phyloP scores from a whole-genome alignment of 2,797 vertebrate genomes.

The Cryptoprocta ferox region DNA sequence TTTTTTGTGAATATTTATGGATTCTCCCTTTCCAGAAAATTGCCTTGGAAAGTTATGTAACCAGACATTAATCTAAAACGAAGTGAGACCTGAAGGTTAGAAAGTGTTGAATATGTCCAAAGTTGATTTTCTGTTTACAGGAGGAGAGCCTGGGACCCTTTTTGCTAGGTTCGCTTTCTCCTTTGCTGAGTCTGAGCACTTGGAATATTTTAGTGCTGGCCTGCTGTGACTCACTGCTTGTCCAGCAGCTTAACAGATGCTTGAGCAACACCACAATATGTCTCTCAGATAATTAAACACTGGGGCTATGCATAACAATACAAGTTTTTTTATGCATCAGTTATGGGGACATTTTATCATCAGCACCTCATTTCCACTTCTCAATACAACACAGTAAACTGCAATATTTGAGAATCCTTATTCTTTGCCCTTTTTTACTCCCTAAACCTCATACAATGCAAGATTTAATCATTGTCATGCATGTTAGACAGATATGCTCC shows the following conservation, averaged over 20 bases:
- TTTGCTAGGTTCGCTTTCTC: constrained; percentile 59
- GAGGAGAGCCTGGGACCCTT: neutral
- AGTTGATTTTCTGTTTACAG: constrained; percentile 38
- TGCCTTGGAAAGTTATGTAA: constrained; percentile 53
- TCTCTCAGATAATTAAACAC: constrained; percentile 67
- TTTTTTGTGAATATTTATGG: constrained; percentile 59
- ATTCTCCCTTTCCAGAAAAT: constrained; percentile 30
- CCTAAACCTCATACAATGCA: constrained; percentile 39
- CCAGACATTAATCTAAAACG: constrained; percentile 39
- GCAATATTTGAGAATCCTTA: constrained; percentile 19
- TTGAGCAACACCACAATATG: constrained; percentile 34
- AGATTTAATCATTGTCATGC: neutral
- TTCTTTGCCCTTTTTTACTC: constrained; percentile 22
- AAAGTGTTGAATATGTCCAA: constrained; percentile 54
- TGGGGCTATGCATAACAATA: constrained; percentile 9
- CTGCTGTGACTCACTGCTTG: constrained; percentile 62
- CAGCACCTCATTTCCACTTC: constrained; percentile 41
- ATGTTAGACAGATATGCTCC: constrained; percentile 17
- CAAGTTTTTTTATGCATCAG: constrained; percentile 45
- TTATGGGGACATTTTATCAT: constrained; percentile 47
- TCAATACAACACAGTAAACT: constrained; percentile 50
- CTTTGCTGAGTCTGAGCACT: constrained; percentile 65
- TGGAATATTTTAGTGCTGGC: constrained; percentile 59
- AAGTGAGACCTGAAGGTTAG: constrained; percentile 43
- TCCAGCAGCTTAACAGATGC: constrained; percentile 55